Evolutionary conservation across 1,140 invertebrate genomes (phyloP), one percentile per base, ranked within the genome.

Genomic region (Procambarus virginalis): DNA sequence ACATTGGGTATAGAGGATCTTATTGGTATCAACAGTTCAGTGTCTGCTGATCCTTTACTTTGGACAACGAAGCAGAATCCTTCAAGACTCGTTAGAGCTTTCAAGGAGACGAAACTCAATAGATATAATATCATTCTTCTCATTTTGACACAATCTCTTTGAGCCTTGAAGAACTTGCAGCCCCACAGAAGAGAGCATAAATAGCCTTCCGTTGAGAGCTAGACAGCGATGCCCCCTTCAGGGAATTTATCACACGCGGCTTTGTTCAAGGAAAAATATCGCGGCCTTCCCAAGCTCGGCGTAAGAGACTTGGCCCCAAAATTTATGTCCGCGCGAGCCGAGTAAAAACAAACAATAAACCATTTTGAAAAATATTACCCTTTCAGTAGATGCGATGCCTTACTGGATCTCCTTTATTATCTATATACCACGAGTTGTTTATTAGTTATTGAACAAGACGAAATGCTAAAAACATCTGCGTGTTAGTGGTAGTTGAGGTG

Each of bases 271-370:
- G 20, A n/a, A 73, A 73, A 73, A 73, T 73, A 73, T 73, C 68
- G 68, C 68, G 22, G 68, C 68, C 68, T 73, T 73, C 68, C 68
- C 68, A 73, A 34, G 68, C 68, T 6, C 68, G 6, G 22, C 10
- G 68, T 73, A 22, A 34, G 68, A 73, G 68, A 73, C 68, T 73
- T 73, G n/a, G 5, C n/a, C 20, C 68, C n/a, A 73, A 73, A 73
- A 73, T 73, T 73, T 73, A 73, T 73, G 68, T 73, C 22, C 68
- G 6, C 68, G 68, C n/a, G 2, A 3, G 3, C 5, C 2, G n/a
- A 73, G 68, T 34, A 73, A 73, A 73, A 73, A 73, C 68, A 73
- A 73, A 73, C 68, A 73, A 73, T 73, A 73, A 73, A 73, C 68
- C 22, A 73, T 34, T 73, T 34, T 34, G 68, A 73, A 73, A 73